These are phyloP conservation scores for Fopius arisanus DNA, from an alignment of 1,140 invertebrate genomes.

Conservation along the genomic window DNA sequence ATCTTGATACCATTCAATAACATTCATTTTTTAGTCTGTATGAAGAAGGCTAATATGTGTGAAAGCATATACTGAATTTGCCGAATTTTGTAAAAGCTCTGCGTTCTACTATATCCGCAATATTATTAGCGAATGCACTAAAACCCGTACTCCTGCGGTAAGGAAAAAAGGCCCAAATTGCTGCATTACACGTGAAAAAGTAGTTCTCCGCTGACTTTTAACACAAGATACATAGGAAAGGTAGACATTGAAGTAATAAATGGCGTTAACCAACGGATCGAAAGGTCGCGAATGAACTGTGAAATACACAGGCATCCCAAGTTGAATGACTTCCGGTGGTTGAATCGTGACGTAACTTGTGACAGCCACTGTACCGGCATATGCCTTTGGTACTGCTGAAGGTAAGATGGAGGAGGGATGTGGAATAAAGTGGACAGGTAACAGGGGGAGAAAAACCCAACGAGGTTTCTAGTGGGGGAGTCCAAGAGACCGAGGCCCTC, in stretches of 20 bases:
- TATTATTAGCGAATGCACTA: no score
- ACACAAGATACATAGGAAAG: not conserved
- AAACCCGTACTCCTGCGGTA: no score
- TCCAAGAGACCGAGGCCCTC: constrained; percentile 41
- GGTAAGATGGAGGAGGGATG: constrained; percentile 19
- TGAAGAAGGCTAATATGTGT: no score
- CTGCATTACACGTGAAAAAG: not conserved
- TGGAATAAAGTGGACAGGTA: constrained; percentile 20
- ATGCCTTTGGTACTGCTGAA: constrained; percentile 6
- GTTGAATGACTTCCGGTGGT: constrained; percentile 23
- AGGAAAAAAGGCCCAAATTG: no score
- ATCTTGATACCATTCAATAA: no score
- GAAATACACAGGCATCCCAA: constrained; percentile 29
- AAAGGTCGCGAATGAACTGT: constrained; percentile 18
- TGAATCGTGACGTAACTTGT: constrained; percentile 51
- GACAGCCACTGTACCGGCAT: constrained; percentile 52
- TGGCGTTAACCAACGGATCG: constrained; percentile 4
- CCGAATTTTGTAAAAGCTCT: no score
- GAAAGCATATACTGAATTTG: no score
- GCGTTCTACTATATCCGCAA: no score
- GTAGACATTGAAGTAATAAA: not conserved
- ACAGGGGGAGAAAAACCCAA: constrained; percentile 20
- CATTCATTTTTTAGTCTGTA: no score
- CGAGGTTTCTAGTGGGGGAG: constrained; percentile 25
- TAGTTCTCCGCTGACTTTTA: not conserved